These are phyloP conservation scores for Stegodyphus mimosarum DNA, from an alignment of 1,140 invertebrate species.

Conservation along the genomic window DNA sequence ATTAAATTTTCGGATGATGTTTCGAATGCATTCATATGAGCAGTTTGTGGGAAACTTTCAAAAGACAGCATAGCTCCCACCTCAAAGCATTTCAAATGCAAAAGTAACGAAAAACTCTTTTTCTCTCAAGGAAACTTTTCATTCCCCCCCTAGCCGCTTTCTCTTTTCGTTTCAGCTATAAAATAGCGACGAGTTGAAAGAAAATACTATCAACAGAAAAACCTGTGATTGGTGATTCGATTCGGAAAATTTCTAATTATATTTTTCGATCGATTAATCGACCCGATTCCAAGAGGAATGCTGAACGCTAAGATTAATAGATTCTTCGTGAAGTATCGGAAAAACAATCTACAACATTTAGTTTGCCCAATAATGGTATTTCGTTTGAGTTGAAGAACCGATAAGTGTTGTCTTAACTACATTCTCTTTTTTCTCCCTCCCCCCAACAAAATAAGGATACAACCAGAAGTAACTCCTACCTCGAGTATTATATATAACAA, in stretches of 20 bases:
- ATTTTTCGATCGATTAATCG: constrained; percentile 45
- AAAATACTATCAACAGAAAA: constrained; percentile 46
- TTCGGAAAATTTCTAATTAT: constrained; percentile 59
- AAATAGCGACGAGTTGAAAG: background rate
- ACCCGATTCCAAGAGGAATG: constrained; percentile 13
- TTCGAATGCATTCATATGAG: no score
- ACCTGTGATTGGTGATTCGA: constrained; percentile 55
- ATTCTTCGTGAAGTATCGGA: constrained; percentile 58
- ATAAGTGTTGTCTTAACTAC: constrained; percentile 36
- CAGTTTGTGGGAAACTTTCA: no score
- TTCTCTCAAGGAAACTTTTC: no score
- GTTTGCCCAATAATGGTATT: constrained; percentile 58
- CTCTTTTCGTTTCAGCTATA: background rate
- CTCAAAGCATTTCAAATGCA: no score
- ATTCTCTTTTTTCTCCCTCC: background rate
- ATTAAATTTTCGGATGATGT: no score
- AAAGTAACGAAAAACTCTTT: no score
- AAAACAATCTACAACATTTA: constrained; percentile 58
- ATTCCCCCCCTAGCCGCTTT: no score
- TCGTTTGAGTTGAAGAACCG: constrained; percentile 37
- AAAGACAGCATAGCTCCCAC: no score
- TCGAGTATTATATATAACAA: background rate
- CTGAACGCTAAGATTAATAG: constrained; percentile 53
- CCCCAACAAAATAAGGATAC: background rate
- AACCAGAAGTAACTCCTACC: background rate